Evolutionary conservation across 2,113 vertebrate species (phyloP).

Genomic region (Sigmodon hispidus): DNA sequence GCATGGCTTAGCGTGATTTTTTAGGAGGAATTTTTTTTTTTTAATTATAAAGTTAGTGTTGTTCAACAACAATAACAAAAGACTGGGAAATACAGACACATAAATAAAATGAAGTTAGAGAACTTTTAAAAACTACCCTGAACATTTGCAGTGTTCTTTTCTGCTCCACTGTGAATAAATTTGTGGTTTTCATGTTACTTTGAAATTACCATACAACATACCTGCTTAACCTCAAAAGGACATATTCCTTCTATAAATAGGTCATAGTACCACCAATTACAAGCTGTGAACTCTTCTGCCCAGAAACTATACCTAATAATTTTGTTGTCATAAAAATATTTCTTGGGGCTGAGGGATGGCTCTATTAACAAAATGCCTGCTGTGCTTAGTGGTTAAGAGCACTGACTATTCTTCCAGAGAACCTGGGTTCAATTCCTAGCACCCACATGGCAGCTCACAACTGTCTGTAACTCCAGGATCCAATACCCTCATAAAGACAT

Average conservation of each 20-base stretch:
- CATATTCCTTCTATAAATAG: background rate
- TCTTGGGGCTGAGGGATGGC: background rate
- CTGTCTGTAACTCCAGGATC: too few species aligned
- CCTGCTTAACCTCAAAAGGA: background rate
- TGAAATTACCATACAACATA: background rate
- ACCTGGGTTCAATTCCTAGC: too few species aligned
- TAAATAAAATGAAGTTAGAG: background rate
- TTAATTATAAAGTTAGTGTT: background rate
- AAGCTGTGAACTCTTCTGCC: background rate
- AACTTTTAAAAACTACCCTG: background rate
- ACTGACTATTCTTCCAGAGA: too few species aligned
- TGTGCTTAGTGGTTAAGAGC: too few species aligned
- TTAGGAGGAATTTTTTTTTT: background rate
- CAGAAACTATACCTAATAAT: background rate
- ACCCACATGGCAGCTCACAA: too few species aligned
- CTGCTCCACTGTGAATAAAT: background rate
- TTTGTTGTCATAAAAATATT: background rate
- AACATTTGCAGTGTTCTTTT: background rate
- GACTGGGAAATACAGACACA: background rate
- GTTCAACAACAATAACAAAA: background rate
- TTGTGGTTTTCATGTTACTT: background rate
- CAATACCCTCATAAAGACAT: too few species aligned
- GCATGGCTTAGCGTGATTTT: background rate
- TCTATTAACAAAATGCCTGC: background rate
- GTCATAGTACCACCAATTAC: background rate